Conservation (phyloP, 2,797 vertebrate species). For the Gallinago solitaria region DNA sequence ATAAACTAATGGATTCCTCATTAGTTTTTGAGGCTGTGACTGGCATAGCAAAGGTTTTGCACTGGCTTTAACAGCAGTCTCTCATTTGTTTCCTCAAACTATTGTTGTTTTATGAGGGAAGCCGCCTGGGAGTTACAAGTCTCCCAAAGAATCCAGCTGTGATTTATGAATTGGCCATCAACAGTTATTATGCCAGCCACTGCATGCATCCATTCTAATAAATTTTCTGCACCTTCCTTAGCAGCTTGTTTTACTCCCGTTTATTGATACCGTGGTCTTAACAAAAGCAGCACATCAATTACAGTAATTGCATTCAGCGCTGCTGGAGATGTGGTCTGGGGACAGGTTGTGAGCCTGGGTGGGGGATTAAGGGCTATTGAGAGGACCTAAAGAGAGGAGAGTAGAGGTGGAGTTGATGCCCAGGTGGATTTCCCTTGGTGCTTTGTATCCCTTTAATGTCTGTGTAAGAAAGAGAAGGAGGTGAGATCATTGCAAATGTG, state of each 20-base stretch:
- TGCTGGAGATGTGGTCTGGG: conserved; percentile 27
- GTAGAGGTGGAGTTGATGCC: background rate
- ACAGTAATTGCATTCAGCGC: conserved; percentile 14
- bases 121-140: conserved; percentile 15
- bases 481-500: background rate
- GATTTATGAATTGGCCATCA: conserved; percentile 66
- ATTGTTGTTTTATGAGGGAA: conserved; percentile 25
- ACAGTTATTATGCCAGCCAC: conserved; percentile 54
- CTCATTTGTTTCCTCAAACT: background rate
- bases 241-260: conserved; percentile 40
- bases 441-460: background rate
- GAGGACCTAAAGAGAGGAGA: background rate
- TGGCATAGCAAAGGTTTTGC: background rate
- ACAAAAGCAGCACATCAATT: conserved; percentile 60
- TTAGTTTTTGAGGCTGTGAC: background rate
- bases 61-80: background rate
- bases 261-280: conserved; percentile 62
- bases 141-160: conserved; percentile 56
- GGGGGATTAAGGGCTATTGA: conserved; percentile 26
- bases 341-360: background rate
- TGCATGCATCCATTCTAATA: conserved; percentile 45
- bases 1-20: background rate
- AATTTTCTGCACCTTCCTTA: conserved; percentile 47
- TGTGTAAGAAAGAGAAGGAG: background rate
- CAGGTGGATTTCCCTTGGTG: background rate